phyloP scores from a whole-genome alignment of 2,113 vertebrate genomes.

The Zingel zingel region DNA sequence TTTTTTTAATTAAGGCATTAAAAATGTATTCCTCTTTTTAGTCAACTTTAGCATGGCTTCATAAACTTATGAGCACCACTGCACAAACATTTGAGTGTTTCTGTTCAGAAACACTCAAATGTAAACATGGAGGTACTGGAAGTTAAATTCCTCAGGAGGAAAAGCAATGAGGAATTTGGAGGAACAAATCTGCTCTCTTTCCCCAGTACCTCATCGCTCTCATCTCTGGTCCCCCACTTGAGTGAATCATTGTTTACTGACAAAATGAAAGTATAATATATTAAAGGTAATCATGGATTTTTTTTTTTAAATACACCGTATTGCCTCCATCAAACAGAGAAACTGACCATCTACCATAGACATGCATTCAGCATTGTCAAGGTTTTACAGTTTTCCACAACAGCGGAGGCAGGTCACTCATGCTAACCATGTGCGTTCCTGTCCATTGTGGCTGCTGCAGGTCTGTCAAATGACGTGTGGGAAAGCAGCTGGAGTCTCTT shows the following conservation, averaged over 20 bases:
- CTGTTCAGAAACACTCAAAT: background rate
- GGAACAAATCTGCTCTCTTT: conserved; percentile 3
- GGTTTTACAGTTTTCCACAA: conserved; percentile 17
- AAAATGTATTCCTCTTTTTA: too few species aligned
- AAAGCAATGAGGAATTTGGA: background rate
- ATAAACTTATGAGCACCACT: too few species aligned
- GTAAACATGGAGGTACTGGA: background rate
- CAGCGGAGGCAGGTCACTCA: conserved; percentile 35
- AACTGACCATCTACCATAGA: background rate
- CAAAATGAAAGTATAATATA: background rate
- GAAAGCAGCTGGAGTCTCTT: conserved; percentile 68
- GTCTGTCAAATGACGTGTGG: conserved; percentile 40
- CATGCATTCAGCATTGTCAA: conserved; percentile 18
- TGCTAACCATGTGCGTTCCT: conserved; percentile 15
- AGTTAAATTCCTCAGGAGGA: background rate
- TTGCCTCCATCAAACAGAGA: background rate
- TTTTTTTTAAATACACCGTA: background rate
- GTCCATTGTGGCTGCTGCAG: conserved; percentile 37
- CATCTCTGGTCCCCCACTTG: background rate
- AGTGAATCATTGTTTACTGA: background rate
- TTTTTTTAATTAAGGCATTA: too few species aligned
- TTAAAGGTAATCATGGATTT: background rate
- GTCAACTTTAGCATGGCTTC: too few species aligned
- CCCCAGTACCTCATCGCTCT: conserved; percentile 15
- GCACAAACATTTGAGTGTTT: background rate